Conservation (phyloP, 2,888 invertebrate species). For the Caenorhabditis becei region DNA sequence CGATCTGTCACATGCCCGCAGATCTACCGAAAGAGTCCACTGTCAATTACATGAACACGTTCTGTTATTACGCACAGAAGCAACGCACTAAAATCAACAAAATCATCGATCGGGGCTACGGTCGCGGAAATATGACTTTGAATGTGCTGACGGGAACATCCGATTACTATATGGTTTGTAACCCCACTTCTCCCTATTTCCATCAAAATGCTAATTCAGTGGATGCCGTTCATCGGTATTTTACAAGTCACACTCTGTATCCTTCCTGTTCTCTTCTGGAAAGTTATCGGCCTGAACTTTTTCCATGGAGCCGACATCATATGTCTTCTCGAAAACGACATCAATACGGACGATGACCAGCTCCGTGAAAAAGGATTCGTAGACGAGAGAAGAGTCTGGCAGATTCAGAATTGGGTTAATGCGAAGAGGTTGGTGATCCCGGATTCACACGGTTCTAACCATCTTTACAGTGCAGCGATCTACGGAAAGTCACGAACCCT, state of each 20-base stretch:
- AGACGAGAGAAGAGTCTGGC: neutral
- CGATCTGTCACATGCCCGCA: conserved; percentile 31
- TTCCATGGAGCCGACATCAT: conserved; percentile 18
- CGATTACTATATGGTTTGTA: conserved; percentile 31
- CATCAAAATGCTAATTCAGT: conserved; percentile 14
- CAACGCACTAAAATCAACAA: neutral
- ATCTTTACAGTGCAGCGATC: conserved; percentile 1
- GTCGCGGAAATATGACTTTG: neutral
- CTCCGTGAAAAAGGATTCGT: neutral
- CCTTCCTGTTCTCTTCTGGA: conserved; percentile 50
- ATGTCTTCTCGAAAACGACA: conserved; percentile 7
- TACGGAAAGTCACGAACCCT: conserved; percentile 26
- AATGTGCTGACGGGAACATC: conserved; percentile 24
- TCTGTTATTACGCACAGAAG: conserved; percentile 54
- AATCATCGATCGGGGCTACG: neutral
- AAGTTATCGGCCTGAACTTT: conserved; percentile 27
- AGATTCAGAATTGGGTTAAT: conserved; percentile 23
- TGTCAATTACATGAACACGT: conserved; percentile 41
- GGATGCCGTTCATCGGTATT: conserved; percentile 22
- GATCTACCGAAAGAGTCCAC: conserved; percentile 41
- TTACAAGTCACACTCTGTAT: conserved; percentile 3
- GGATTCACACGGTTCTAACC: neutral
- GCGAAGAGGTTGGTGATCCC: conserved; percentile 5
- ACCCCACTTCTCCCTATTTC: neutral
- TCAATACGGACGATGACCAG: neutral